Evolutionary conservation across 2,113 vertebrate genomes (phyloP).

Genomic region (Ageneiosus marmoratus): DNA sequence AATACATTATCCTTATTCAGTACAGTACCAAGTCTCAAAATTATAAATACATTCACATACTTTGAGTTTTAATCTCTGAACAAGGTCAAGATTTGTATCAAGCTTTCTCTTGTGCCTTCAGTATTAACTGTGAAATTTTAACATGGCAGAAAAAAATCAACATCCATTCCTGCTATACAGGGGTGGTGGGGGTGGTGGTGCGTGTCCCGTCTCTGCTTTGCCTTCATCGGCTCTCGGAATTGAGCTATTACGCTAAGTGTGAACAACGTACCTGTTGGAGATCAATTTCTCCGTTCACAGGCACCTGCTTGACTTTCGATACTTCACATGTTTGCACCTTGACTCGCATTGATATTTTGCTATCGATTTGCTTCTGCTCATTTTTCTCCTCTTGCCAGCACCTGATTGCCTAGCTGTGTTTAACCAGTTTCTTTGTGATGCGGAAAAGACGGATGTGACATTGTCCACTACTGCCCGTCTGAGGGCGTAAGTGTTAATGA

Average conservation of each 20-base stretch:
- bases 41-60: not conserved
- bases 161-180: not conserved
- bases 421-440: slow-evolving; percentile 81
- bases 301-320: slow-evolving; percentile 20
- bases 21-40: not conserved
- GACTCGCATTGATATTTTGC: slow-evolving; percentile 46
- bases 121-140: no score
- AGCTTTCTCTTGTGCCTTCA: no score
- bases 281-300: slow-evolving; percentile 51
- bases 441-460: slow-evolving; percentile 83
- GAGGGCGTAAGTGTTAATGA: slow-evolving; percentile 83
- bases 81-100: not conserved
- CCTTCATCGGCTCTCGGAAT: slow-evolving; percentile 29
- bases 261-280: slow-evolving; percentile 52
- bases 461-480: slow-evolving; percentile 76
- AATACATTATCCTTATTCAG: no score
- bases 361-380: slow-evolving; percentile 51
- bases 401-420: slow-evolving; percentile 75
- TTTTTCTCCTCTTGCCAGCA: slow-evolving; percentile 50
- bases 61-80: not conserved
- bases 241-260: slow-evolving; percentile 53
- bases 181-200: not conserved
- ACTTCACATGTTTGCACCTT: slow-evolving; percentile 32
- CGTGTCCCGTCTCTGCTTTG: slow-evolving; percentile 44
- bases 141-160: not conserved